phyloP scores from a whole-genome alignment of 2,888 invertebrate species.

The Drosophila cyrtoloma region DNA sequence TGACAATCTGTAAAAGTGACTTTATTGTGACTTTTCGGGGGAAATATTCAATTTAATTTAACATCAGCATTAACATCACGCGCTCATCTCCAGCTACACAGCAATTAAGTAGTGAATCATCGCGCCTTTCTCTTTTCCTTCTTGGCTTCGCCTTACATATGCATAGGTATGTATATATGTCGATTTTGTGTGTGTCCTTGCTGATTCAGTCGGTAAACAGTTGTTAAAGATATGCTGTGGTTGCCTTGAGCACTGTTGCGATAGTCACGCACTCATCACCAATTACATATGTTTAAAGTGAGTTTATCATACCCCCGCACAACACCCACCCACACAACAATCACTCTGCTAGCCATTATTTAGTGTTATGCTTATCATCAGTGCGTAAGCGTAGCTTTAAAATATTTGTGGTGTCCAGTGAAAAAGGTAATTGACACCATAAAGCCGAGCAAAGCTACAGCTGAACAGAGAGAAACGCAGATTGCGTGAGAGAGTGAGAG shows the following conservation, averaged over 20 bases:
- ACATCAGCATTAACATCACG: not conserved
- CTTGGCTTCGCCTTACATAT: not conserved
- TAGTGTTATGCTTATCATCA: slow-evolving; percentile 40
- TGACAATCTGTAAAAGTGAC: not conserved
- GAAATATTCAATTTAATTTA: not conserved
- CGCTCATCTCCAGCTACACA: not conserved
- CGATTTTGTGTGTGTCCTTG: not conserved
- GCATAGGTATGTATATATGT: not conserved
- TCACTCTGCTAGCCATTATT: slow-evolving; percentile 15
- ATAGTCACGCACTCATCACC: slow-evolving; percentile 40
- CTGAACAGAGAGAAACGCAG: not conserved
- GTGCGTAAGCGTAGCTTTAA: slow-evolving; percentile 59
- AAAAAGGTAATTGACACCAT: slow-evolving; percentile 62
- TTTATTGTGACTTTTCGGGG: not conserved
- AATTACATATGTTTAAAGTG: not conserved
- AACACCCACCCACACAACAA: slow-evolving; percentile 6
- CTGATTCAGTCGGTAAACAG: not conserved
- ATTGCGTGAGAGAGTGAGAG: not conserved
- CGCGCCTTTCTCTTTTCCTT: slow-evolving; percentile 18
- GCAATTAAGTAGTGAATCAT: slow-evolving; percentile 30
- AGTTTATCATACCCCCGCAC: not conserved
- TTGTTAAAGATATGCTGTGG: not conserved
- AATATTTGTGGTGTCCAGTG: slow-evolving; percentile 54
- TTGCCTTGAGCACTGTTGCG: not conserved
- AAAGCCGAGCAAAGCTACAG: slow-evolving; percentile 4